Evolutionary conservation across 1,140 invertebrate species (phyloP), one percentile per base, ranked within the genome.

Genomic region (Apis mellifera): DNA sequence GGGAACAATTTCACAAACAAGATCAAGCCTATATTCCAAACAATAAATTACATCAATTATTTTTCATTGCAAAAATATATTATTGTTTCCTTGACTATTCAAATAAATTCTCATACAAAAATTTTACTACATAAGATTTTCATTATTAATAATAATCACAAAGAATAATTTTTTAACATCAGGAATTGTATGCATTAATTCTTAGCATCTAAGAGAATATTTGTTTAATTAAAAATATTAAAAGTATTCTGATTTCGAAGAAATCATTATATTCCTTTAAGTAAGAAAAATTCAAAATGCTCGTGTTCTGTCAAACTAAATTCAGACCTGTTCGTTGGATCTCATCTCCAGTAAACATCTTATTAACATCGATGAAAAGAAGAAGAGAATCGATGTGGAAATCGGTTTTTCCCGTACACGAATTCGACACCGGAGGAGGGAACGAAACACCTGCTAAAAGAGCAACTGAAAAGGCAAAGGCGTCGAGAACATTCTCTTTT

Each of bases 401-500:
- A 87, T 86, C 72, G 69, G 65, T 82, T 88, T 42, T 84, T 87
- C 79, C 57, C 66, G 60, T 57, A 21, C 52, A 23, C 79, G 62
- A 88, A 88, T 76, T 72, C 70, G 78, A 87, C 78, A 82, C 78
- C 65, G 21, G 26, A 52, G 54, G 68, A 52, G 73, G 78, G 26
- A n/a, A 64, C 86, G 78, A 26, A 60, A 88, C 92, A 93, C 92
- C 92, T 93, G 92, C 89, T 90, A 82, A 74, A 83, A 71, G 88
- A 76, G 72, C 75, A 71, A 88, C 83, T 73, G 32, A 78, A 87
- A 82, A 83, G 86, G 84, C 81, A 86, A 87, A 91, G 84, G 86
- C 79, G 69, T 73, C 76, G 65, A 73, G 42, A 48, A 70, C 81
- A 72, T 59, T 69, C 57, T 48, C 50, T 23, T 19, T 69, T 50